These are phyloP conservation scores for Drosophila repleta DNA, from an alignment of 1,140 invertebrate species.

Conservation along the genomic window DNA sequence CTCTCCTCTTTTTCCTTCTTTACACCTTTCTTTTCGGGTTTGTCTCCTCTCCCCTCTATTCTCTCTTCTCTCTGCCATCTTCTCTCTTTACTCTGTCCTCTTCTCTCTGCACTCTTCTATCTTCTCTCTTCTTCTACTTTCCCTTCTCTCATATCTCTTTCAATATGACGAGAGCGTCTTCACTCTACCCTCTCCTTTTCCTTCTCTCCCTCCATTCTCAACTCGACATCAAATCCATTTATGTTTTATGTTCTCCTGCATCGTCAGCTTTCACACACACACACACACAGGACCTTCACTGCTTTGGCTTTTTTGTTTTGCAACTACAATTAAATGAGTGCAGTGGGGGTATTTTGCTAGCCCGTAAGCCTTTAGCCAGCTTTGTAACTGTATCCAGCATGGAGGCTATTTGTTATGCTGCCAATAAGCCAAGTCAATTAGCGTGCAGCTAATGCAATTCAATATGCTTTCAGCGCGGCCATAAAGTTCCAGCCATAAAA, in stretches of 20 bases:
- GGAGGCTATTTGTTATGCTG: slow-evolving; percentile 69
- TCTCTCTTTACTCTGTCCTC: too few relatives aligned
- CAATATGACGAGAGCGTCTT: too few relatives aligned
- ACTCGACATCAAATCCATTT: background rate
- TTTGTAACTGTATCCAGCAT: slow-evolving; percentile 29
- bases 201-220: too few relatives aligned
- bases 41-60: too few relatives aligned
- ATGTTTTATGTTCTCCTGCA: background rate
- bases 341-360: background rate
- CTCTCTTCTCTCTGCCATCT: too few relatives aligned
- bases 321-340: slow-evolving; percentile 47
- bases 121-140: too few relatives aligned
- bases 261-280: background rate
- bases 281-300: slow-evolving; percentile 39
- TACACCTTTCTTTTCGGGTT: too few relatives aligned
- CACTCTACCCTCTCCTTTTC: too few relatives aligned
- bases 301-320: slow-evolving; percentile 6
- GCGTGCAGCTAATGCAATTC: slow-evolving; percentile 66
- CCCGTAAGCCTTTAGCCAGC: slow-evolving; percentile 54
- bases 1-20: background rate
- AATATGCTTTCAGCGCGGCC: slow-evolving; percentile 1
- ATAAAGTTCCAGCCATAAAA: slow-evolving; percentile 9
- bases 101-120: too few relatives aligned
- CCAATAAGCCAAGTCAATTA: slow-evolving; percentile 71
- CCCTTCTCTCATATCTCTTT: too few relatives aligned